These are phyloP conservation scores for Acrocephalus kingi DNA, from an alignment of 2,113 vertebrate genomes.

Conservation along the genomic window DNA sequence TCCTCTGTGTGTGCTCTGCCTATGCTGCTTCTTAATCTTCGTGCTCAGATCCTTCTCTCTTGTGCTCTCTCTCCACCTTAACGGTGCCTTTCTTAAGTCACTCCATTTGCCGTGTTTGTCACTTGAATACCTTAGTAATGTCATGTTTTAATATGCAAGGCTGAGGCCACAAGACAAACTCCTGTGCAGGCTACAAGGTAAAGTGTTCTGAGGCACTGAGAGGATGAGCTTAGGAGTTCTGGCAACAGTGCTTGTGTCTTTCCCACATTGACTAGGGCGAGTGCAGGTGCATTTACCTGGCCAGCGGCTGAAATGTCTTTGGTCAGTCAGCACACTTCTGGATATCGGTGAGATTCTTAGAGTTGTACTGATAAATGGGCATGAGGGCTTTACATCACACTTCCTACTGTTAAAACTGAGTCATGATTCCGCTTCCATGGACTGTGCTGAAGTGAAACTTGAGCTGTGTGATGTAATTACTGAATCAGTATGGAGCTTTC, in stretches of 20 bases:
- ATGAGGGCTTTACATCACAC: not conserved
- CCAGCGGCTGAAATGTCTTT: not conserved
- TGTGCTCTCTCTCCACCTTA: not conserved
- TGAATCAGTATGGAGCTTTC: not conserved
- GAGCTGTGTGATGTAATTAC: not conserved
- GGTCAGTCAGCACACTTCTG: not conserved
- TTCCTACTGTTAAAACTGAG: not conserved
- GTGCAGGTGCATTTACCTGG: not conserved
- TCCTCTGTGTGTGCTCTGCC: not conserved
- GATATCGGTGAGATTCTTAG: not conserved
- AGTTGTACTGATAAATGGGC: not conserved
- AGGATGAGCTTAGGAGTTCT: not conserved
- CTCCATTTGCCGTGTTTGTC: not conserved
- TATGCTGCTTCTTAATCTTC: not conserved
- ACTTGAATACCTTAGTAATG: rapidly evolving
- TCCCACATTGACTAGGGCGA: not conserved
- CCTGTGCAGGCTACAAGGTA: not conserved
- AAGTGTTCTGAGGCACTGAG: not conserved
- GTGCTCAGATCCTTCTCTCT: not conserved
- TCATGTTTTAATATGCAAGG: not conserved
- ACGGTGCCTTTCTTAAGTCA: not conserved
- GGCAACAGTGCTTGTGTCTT: not conserved
- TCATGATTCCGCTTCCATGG: not conserved
- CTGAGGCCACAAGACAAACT: not conserved
- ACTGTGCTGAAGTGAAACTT: conserved; percentile 10